Base-by-base conservation (phyloP, 2,888 invertebrate genomes). In the Oxytorus armatus region DNA sequence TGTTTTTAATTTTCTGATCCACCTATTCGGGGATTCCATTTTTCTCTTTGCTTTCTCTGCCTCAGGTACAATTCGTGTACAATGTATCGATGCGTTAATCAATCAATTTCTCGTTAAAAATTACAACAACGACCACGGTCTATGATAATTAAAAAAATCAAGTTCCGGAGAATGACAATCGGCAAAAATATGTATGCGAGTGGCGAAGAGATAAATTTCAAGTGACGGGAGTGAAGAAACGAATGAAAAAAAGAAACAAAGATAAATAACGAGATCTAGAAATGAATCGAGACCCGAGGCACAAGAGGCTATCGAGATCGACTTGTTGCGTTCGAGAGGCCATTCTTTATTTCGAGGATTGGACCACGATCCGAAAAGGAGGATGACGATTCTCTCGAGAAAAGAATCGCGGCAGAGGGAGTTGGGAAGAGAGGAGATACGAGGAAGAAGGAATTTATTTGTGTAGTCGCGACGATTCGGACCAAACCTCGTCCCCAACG, bases 401-500 rank as follows among this genome's bases (percentile, higher is more conserved):
- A 49, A 49, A 36, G 39, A 59, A 59, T 51, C 18, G 36, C 25
- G 77, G 63, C 63, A n/a, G 39, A 14, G 49, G 16, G n/a, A n/a
- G n/a, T n/a, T n/a, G n/a, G 49, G 39, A 18, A 66, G 25, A 65
- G 55, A 18, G 39, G 18, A 51, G 23, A 42, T 76, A 70, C 70
- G 55, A 59, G 70, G 65, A 73, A 70, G 79, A 81, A 83, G 80
- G 79, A 79, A 87, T 86, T 87, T 88, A 87, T 88, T 88, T 88
- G 83, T 82, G 83, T 83, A 87, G 75, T 81, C 81, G 77, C 61
- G 80, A 39, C 82, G 77, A 66, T 59, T 69, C 68, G 7, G 57
- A 68, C 36, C 66, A 33, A 14, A 49, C 21, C 25, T 21, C 39
- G 51, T 42, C 44, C 33, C 16, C 39, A 10, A 55, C 23, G 42